These are phyloP conservation scores for Neoascia interrupta DNA, from an alignment of 2,888 invertebrate genomes.

Conservation along the genomic window DNA sequence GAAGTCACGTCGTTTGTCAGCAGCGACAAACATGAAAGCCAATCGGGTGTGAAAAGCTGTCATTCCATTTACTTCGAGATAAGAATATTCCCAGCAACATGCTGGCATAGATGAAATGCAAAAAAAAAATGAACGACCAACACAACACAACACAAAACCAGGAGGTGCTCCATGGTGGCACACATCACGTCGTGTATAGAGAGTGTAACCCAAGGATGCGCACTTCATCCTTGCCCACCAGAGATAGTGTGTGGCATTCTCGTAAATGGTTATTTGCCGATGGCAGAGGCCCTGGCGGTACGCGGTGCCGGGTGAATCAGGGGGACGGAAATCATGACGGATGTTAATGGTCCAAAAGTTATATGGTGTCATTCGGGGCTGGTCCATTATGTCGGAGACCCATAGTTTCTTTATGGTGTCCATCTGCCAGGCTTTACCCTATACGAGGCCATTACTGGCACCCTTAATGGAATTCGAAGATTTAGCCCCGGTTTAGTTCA, in stretches of 20 bases:
- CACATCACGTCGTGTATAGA: slow-evolving; percentile 60
- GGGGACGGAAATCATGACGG: slow-evolving; percentile 49
- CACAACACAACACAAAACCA: no score
- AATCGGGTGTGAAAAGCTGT: slow-evolving; percentile 68
- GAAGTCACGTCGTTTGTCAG: slow-evolving; percentile 68
- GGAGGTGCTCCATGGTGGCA: no score
- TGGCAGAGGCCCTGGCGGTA: slow-evolving; percentile 3
- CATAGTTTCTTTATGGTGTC: slow-evolving; percentile 22
- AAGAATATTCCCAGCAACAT: slow-evolving; percentile 35
- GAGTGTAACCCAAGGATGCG: slow-evolving; percentile 19
- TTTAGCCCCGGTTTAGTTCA: slow-evolving; percentile 19
- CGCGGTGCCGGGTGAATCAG: no score
- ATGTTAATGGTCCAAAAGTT: slow-evolving; percentile 54
- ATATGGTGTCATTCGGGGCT: slow-evolving; percentile 10
- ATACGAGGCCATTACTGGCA: slow-evolving; percentile 21
- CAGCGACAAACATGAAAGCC: slow-evolving; percentile 66
- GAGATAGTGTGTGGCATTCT: slow-evolving; percentile 15
- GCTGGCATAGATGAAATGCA: not conserved
- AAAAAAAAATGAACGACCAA: no score
- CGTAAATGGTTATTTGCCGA: slow-evolving; percentile 20
- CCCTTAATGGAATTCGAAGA: slow-evolving; percentile 37
- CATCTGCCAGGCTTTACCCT: slow-evolving; percentile 23
- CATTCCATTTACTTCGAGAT: slow-evolving; percentile 60
- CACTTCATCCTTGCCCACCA: not conserved
- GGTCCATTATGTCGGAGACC: slow-evolving; percentile 22